A percentile compares a stretch with the other conserved stretches of the same genome.
Evolutionary conservation across 2,113 vertebrate species (phyloP).

Genomic region (Haemorhous mexicanus): DNA sequence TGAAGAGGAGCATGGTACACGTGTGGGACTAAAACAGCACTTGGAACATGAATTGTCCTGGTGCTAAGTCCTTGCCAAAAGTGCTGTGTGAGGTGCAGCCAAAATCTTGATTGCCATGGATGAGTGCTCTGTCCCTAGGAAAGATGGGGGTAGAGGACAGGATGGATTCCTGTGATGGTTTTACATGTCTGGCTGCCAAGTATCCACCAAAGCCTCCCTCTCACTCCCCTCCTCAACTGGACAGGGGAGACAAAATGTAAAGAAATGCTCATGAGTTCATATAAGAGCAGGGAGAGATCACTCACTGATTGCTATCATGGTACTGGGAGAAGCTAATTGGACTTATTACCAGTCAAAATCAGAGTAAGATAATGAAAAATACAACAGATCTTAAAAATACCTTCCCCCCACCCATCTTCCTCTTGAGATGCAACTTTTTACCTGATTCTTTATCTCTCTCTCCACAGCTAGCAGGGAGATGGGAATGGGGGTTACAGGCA

Average conservation of each 20-base stretch:
- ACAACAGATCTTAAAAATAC: not conserved
- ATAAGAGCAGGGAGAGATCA: not conserved
- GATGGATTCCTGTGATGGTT: not conserved
- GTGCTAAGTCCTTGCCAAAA: not conserved
- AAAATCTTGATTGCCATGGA: not conserved
- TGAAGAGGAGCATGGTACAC: not conserved
- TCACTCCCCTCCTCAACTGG: not conserved
- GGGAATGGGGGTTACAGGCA: not conserved
- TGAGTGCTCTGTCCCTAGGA: not conserved
- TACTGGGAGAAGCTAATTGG: not conserved
- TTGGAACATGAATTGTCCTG: not conserved
- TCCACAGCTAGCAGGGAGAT: not conserved
- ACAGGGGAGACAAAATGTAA: not conserved
- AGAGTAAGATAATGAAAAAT: not conserved
- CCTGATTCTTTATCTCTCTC: not conserved
- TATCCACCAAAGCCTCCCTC: not conserved
- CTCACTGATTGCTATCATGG: not conserved
- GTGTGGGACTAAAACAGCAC: not conserved
- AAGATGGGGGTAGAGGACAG: not conserved
- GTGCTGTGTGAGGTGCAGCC: not conserved
- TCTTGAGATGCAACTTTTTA: not conserved
- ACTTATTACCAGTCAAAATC: not conserved
- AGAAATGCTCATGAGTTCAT: not conserved
- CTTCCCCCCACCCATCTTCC: rapidly evolving
- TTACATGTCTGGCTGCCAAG: not conserved